Conservation (phyloP, 35 echinoderm and acorn worm genomes). For the Lytechinus pictus region DNA sequence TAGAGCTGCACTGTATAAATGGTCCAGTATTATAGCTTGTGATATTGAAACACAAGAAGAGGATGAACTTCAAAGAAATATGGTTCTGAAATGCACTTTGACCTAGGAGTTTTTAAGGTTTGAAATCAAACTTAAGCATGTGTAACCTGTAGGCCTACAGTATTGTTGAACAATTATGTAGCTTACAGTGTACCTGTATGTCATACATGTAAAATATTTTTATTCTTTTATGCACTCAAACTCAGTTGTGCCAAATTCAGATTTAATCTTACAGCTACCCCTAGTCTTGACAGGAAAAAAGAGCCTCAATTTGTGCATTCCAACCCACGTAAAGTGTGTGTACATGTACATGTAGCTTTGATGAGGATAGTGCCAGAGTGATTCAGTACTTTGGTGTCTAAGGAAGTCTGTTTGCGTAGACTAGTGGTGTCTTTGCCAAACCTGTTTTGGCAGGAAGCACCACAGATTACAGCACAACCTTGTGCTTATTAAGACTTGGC, state of each 20-base stretch:
- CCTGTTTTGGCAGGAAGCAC: constrained; percentile 22
- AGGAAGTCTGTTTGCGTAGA: neutral
- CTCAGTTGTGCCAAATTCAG: neutral
- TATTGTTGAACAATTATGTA: no score
- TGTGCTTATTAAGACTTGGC: constrained; percentile 30
- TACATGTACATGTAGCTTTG: neutral
- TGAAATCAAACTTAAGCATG: no score
- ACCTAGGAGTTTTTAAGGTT: no score
- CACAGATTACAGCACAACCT: neutral
- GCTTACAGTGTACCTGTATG: no score
- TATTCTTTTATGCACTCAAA: neutral
- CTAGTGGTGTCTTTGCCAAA: neutral
- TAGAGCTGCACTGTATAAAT: no score
- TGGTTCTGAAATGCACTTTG: no score
- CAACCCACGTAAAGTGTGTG: neutral
- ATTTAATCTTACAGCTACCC: neutral
- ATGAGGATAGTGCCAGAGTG: neutral
- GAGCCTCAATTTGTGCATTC: neutral
- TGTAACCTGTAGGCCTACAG: no score
- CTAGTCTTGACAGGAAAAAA: neutral
- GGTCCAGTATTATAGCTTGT: no score
- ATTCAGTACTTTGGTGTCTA: neutral
- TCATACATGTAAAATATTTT: no score
- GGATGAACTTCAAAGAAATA: no score
- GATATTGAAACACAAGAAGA: no score